Evolutionary conservation across 2,797 vertebrate genomes (phyloP), one percentile per base, ranked within the genome.

Genomic region (Synanceia verrucosa): DNA sequence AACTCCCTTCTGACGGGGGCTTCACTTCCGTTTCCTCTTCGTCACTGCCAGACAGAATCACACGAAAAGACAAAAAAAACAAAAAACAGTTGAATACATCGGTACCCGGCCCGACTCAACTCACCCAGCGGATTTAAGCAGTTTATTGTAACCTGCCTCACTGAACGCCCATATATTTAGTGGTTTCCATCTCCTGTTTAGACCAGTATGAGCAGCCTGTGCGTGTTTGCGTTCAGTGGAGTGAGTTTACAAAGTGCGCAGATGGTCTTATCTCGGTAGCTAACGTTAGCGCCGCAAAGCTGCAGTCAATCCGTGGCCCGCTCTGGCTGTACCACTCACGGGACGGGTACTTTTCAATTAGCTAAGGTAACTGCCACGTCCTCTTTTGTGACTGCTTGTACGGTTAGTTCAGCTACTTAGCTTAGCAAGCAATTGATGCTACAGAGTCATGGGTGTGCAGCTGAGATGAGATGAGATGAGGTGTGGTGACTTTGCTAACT

Each of bases 21-120:
- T 41, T 67, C 58, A 73, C 58, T 88, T 91, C 90, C 90, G 90
- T 1, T 87, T 89, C 85, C 79, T 19, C 5, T 73, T 39, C 64
- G 81, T 74, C 82, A 76, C 62, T 14, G 53, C 70, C 59, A 63
- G 46, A 31, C 29, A 44, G 31, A 76, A 23, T 19, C 21, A 43
- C 47, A 41, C 19, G 4, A 24, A 7, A 26, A 67, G 9, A 46
- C 46, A 53, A 16, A 70, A 66, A 63, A 65, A 52, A 13, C 68
- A 66, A 57, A 66, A 53, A 71, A n/a, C n/a, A n/a, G n/a, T n/a
- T 79, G 64, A 65, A 46, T 3, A 21, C 50, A 23, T 16, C 41
- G 19, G 34, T 12, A 36, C 1, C 12, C 31, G 39, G 7, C 5
- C n/a, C 28, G 9, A 46, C 44, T 46, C 53, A 9, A 4, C 7